phyloP scores from a whole-genome alignment of 2,797 vertebrate genomes.

The Tenualosa ilisha region DNA sequence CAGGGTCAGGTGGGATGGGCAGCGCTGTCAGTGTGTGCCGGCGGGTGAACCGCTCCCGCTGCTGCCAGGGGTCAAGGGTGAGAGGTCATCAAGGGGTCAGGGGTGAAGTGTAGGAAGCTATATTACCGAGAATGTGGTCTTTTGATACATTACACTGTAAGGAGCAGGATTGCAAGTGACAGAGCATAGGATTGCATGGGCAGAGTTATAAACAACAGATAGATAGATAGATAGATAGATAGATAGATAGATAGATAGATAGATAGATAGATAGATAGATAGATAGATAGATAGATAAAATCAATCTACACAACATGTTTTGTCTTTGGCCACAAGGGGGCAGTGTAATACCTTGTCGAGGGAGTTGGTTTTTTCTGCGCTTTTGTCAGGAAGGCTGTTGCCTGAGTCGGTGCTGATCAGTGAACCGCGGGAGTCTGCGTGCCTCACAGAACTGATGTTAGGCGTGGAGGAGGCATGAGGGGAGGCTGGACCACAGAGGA shows the following conservation, averaged over 20 bases:
- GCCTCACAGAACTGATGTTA: constrained; percentile 85
- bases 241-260: neutral
- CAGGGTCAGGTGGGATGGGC: constrained; percentile 67
- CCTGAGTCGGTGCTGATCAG: constrained; percentile 94
- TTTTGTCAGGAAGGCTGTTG: constrained; percentile 90
- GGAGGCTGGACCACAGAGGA: constrained; percentile 73
- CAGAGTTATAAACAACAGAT: neutral
- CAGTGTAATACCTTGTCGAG: constrained; percentile 86
- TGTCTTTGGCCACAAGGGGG: constrained; percentile 4
- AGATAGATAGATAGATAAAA: neutral
- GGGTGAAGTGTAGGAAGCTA: constrained; percentile 30
- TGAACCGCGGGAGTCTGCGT: constrained; percentile 91
- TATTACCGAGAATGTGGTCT: neutral
- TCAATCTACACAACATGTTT: neutral
- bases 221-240: neutral
- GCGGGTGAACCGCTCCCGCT: constrained; percentile 83
- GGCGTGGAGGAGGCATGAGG: constrained; percentile 87
- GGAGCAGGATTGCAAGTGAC: neutral
- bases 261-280: neutral
- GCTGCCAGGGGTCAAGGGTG: constrained; percentile 55
- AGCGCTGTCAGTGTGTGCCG: constrained; percentile 86
- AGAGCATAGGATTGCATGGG: neutral
- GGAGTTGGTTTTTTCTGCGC: constrained; percentile 86
- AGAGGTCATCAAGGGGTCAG: constrained; percentile 48
- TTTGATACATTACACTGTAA: neutral